Conservation (phyloP, 2,888 invertebrate species). For the Sesia apiformis region DNA sequence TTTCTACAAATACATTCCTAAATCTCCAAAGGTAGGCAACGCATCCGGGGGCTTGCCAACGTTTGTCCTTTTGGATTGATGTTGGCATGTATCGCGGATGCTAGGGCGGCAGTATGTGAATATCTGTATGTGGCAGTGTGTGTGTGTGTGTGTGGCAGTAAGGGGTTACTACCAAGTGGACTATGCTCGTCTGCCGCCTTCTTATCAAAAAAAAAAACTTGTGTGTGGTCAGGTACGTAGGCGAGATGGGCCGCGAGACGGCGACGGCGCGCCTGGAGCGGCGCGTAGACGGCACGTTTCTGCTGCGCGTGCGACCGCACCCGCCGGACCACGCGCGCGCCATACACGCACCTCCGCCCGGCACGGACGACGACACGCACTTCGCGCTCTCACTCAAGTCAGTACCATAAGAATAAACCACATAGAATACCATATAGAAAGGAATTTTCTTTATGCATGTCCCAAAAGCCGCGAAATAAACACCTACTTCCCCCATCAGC, state of each 20-base stretch:
- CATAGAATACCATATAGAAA: too few relatives aligned
- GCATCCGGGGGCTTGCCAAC: too few relatives aligned
- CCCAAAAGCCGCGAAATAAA: too few relatives aligned
- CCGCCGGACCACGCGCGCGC: slow-evolving; percentile 30
- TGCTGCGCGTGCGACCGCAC: slow-evolving; percentile 85
- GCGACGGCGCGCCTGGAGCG: slow-evolving; percentile 84
- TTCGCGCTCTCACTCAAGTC: slow-evolving; percentile 87
- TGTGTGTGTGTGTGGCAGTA: not conserved
- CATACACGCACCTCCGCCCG: slow-evolving; percentile 11
- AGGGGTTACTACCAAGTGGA: not conserved
- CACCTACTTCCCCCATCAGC: too few relatives aligned
- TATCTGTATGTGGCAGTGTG: not conserved
- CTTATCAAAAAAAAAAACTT: too few relatives aligned
- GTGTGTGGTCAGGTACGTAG: slow-evolving; percentile 79
- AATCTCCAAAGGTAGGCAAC: too few relatives aligned
- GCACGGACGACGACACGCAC: slow-evolving; percentile 32
- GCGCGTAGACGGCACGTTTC: slow-evolving; percentile 89
- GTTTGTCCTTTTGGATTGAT: too few relatives aligned
- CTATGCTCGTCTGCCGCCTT: not conserved
- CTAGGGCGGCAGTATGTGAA: not conserved
- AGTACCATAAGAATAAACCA: too few relatives aligned
- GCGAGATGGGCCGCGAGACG: slow-evolving; percentile 88
- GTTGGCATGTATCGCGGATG: too few relatives aligned
- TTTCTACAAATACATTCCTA: too few relatives aligned
- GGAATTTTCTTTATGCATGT: slow-evolving; percentile 49